A percentile compares a stretch with the other conserved stretches of the same genome.
Conservation (phyloP, 2,797 vertebrate genomes). For the Acipenser ruthenus region DNA sequence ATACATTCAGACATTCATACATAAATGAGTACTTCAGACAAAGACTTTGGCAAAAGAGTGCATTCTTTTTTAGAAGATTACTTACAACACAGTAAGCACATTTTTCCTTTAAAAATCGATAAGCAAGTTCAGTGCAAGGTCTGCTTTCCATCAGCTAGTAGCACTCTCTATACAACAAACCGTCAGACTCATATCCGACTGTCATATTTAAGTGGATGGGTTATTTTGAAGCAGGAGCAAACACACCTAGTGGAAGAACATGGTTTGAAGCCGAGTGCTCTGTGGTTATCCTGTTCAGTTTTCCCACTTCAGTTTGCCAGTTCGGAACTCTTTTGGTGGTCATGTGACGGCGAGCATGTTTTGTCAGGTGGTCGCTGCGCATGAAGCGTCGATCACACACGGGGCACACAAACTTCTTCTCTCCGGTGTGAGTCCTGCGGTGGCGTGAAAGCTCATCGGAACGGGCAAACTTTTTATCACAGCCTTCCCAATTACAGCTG, state of each 20-base stretch:
- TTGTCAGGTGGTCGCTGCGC: constrained; percentile 94
- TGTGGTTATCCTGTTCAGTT: constrained; percentile 54
- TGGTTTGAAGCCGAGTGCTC: constrained; percentile 41
- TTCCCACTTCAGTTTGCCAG: constrained; percentile 72
- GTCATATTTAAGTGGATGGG: neutral
- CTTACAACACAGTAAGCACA: constrained; percentile 54
- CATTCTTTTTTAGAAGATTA: constrained; percentile 52
- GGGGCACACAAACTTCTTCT: constrained; percentile 88
- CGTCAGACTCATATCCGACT: no score
- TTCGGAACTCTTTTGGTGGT: constrained; percentile 71
- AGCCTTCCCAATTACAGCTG: constrained; percentile 90
- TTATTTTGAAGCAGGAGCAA: constrained; percentile 50
- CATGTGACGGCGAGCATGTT: constrained; percentile 87
- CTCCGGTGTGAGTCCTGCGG: constrained; percentile 88
- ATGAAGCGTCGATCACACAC: constrained; percentile 92
- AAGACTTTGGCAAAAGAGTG: constrained; percentile 68
- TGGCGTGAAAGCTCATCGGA: constrained; percentile 94
- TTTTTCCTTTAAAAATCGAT: constrained; percentile 41
- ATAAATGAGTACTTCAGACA: constrained; percentile 44
- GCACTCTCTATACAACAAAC: constrained; percentile 43
- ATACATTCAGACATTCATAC: constrained; percentile 60
- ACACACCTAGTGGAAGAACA: constrained; percentile 49
- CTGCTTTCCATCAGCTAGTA: constrained; percentile 50
- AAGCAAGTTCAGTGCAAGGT: constrained; percentile 65
- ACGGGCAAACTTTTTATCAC: constrained; percentile 90